Base-by-base conservation (phyloP, 2,113 vertebrate species). In the Turdus rufiventris region DNA sequence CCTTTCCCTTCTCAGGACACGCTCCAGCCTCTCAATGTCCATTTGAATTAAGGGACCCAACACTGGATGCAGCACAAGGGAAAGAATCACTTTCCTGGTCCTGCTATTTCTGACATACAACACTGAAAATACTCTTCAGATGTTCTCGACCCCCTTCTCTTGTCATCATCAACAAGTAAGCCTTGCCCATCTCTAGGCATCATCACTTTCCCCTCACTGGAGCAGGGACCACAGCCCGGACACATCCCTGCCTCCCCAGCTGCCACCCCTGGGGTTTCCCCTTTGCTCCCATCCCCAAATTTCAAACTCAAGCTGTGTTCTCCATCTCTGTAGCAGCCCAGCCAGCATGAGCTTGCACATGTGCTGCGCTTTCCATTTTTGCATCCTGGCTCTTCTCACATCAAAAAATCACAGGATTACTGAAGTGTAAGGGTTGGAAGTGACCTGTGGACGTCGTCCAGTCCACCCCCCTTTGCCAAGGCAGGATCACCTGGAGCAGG, bases 341-440 rank as follows among this genome's bases (percentile, higher is more conserved):
- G 2, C 5, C 15, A 13, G 21, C 7, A 1, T 2, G 5, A 4
- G 15, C 11, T 48, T 58, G 25, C 20, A 12, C 0, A 0, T 5
- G 21, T 9, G 16, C 28, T 20, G 60, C 14, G 6, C 33, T 71
- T 48, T 2, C 13, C 2, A 0, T 12, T 47, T 48, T 14, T 8
- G 21, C 58, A 20, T 1, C 5, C 12, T 34, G 24, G 10, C 18
- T 36, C 29, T 47, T 36, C 31, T 26, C 5, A 9, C 4, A 8
- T 24, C 9, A 7, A 23, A 8, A 61, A 67, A 51, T 12, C 14
- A 60, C 21, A 51, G 45, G 36, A 38, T 26, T 31, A 23, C 18
- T 33, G 45, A 43, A 50, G 7, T 8, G 5, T 21, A 21, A 36
- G 20, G 20, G 12, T 45, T 60, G 54, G 33, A 76, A 60, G 33